Evolutionary conservation across 2,797 vertebrate species (phyloP).

Genomic region (Sitta carolinensis): DNA sequence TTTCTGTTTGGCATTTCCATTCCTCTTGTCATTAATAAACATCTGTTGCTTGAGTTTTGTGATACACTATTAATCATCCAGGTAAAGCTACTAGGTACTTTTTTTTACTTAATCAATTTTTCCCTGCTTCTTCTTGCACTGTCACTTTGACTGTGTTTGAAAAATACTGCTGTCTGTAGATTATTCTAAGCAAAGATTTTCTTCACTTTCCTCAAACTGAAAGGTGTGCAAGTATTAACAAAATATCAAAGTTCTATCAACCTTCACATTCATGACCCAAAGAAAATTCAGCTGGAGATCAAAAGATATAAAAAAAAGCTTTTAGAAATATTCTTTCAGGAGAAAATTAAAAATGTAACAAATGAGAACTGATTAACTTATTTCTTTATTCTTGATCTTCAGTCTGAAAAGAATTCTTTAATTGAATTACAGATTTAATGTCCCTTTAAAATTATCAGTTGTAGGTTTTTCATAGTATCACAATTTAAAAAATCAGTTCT

Average conservation of each 20-base stretch:
- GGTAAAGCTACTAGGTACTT: not conserved
- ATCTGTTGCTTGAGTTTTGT: not conserved
- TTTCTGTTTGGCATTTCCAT: not conserved
- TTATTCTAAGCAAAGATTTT: not conserved
- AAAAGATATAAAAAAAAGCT: not conserved
- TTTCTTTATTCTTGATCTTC: not conserved
- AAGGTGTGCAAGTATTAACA: not conserved
- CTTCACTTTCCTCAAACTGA: not conserved
- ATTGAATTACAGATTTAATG: not conserved
- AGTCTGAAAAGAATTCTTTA: not conserved
- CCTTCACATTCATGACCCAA: not conserved
- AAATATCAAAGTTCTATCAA: not conserved
- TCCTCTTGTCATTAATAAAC: constrained; percentile 27
- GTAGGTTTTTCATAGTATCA: not conserved
- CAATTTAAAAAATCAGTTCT: not conserved
- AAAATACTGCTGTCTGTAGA: not conserved
- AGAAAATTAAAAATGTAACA: not conserved
- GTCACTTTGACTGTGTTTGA: not conserved
- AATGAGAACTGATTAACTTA: not conserved
- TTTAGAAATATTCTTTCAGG: not conserved
- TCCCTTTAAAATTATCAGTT: not conserved
- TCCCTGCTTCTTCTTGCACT: not conserved
- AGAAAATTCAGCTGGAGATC: not conserved
- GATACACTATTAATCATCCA: constrained; percentile 5
- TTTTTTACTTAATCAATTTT: not conserved